Evolutionary conservation across 2,888 invertebrate genomes (phyloP).

Genomic region (Diarsia brunnea): DNA sequence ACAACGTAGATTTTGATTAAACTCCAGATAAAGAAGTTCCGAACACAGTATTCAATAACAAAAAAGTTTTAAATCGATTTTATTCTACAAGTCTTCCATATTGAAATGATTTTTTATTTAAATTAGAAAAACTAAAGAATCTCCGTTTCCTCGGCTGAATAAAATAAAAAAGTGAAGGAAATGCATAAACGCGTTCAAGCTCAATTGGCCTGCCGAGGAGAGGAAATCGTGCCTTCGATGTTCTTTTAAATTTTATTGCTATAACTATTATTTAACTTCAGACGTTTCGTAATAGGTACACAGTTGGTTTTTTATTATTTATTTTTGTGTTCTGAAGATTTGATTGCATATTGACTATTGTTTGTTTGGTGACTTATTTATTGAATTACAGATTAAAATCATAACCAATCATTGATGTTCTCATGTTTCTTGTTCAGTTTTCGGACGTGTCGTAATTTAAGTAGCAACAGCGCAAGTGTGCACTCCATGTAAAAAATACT

Average conservation of each 20-base stretch:
- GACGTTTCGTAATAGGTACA: slow-evolving; percentile 14
- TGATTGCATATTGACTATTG: not conserved
- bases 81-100: slow-evolving; percentile 54
- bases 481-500: too few species aligned
- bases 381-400: not conserved
- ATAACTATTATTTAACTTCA: slow-evolving; percentile 50
- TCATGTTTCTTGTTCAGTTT: not conserved
- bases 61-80: slow-evolving; percentile 56
- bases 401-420: too few species aligned
- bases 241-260: slow-evolving; percentile 75
- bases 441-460: not conserved
- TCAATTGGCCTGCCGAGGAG: slow-evolving; percentile 74
- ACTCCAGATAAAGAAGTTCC: slow-evolving; percentile 42
- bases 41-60: slow-evolving; percentile 43
- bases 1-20: slow-evolving; percentile 35
- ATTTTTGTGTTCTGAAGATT: not conserved
- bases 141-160: slow-evolving; percentile 71
- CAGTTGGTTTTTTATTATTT: not conserved
- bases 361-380: too few species aligned
- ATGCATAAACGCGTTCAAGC: slow-evolving; percentile 76
- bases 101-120: slow-evolving; percentile 72
- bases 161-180: slow-evolving; percentile 72
- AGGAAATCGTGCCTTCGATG: slow-evolving; percentile 75
- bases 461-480: not conserved
- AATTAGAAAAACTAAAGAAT: slow-evolving; percentile 74